A percentile compares a stretch with the other conserved stretches of the same genome.
These are phyloP conservation scores for Seira ritae DNA, from an alignment of 2,888 invertebrate genomes.

Conservation along the genomic window DNA sequence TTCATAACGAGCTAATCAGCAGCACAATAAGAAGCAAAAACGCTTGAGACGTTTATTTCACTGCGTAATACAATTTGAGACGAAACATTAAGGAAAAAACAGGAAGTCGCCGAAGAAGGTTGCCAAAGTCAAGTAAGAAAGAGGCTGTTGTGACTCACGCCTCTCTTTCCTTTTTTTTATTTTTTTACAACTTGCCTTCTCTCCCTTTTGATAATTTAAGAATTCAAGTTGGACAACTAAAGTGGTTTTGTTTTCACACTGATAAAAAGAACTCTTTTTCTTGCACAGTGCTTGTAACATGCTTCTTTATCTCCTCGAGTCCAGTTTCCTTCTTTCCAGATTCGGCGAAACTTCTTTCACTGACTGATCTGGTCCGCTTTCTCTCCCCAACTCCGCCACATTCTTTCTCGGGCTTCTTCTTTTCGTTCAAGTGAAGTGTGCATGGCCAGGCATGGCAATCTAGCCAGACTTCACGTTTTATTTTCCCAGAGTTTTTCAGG, in stretches of 20 bases:
- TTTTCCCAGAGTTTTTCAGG: constrained; percentile 1
- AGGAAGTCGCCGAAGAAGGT: neutral
- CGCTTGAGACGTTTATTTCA: neutral
- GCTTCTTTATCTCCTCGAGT: neutral
- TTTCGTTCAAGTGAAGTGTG: neutral
- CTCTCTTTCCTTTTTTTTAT: too few relatives aligned
- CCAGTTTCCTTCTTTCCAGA: neutral
- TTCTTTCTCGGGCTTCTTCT: neutral
- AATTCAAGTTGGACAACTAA: neutral
- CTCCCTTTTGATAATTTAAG: neutral
- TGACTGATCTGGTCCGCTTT: constrained; percentile 11
- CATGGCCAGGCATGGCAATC: neutral
- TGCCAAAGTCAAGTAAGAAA: constrained; percentile 8
- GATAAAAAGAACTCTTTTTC: neutral
- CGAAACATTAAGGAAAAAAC: neutral
- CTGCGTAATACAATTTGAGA: neutral
- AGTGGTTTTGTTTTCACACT: constrained; percentile 2
- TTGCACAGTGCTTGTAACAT: neutral
- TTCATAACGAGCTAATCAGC: constrained; percentile 63
- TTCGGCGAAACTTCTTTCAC: neutral
- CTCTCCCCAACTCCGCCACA: neutral
- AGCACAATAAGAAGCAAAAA: neutral
- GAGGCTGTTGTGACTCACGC: neutral
- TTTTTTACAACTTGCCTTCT: neutral
- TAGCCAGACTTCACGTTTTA: neutral